Base-by-base conservation (phyloP, 2,113 vertebrate genomes). In the Zosterops lateralis region DNA sequence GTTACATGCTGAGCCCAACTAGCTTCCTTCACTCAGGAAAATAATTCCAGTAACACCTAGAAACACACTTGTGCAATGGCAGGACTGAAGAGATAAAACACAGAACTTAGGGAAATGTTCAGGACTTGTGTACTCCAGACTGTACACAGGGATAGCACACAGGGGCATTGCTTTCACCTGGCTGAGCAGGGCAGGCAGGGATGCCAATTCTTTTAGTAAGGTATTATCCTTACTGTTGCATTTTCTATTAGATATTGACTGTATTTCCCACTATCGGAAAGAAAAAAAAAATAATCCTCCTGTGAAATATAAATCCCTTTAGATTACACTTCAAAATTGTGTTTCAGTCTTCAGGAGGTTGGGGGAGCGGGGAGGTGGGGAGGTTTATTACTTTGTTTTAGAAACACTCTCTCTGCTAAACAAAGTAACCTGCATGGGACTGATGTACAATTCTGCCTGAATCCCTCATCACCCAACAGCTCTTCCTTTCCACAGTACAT, bases 131-230 rank as follows among this genome's bases (percentile, higher is more conserved):
- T 2, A 3, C 31, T 84, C 19, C 38, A 81, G 31, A 14, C 20
- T 47, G 78, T 34, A 53, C 34, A n/a, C 2, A 1, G 9, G n/a
- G 44, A 58, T 3, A 36, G 8, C 32, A 72, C 38, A 14, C 0
- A 0, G 14, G 4, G 14, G 7, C n/a, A 5, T 28, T 0, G 1
- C 40, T n/a, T 38, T 53, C 0, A 1, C n/a, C 42, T 17, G 10
- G 38, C 50, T 36, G 9, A 51, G 36, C 13, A 16, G 31, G 24
- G 45, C 40, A 47, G 21, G n/a, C 51, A 78, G 18, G 2, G 36
- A 47, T 29, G 10, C 20, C 28, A 57, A 31, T 44, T 71, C 38
- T 7, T 38, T 62, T 29, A 32, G 7, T 31, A 19, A 66, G 12
- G 25, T 12, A 40, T 51, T 31, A 57, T 20, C 20, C 47, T 38